Evolutionary conservation across 2,113 vertebrate species (phyloP).

Genomic region (Jacana jacana): DNA sequence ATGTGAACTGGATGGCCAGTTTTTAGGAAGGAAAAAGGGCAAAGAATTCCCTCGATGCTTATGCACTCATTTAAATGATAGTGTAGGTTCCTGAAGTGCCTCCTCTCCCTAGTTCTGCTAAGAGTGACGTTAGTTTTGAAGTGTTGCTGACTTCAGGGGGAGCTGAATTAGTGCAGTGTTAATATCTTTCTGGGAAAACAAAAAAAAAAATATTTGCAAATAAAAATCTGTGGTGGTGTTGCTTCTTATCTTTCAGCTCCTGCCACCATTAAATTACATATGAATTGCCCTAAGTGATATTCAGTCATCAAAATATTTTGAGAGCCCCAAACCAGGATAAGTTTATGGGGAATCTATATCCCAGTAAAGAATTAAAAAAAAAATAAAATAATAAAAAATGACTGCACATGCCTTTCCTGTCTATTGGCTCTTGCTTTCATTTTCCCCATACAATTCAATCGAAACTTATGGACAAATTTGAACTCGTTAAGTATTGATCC

Average conservation of each 20-base stretch:
- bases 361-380: background rate
- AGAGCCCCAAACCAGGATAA: background rate
- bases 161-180: background rate
- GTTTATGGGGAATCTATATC: background rate
- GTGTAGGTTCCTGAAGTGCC: background rate
- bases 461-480: background rate
- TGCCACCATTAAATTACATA: background rate
- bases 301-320: background rate
- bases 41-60: background rate
- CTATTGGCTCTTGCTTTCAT: background rate
- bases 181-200: background rate
- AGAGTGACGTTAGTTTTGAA: background rate
- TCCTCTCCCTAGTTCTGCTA: background rate
- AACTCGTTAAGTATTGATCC: background rate
- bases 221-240: background rate
- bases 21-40: background rate
- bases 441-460: background rate
- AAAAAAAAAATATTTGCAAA: background rate
- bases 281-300: background rate
- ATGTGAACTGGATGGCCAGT: background rate
- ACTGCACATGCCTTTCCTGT: background rate
- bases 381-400: background rate
- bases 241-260: background rate
- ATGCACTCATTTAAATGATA: background rate
- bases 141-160: background rate